Base-by-base conservation (phyloP, 2,888 invertebrate species). In the Oscheius myriophilus region DNA sequence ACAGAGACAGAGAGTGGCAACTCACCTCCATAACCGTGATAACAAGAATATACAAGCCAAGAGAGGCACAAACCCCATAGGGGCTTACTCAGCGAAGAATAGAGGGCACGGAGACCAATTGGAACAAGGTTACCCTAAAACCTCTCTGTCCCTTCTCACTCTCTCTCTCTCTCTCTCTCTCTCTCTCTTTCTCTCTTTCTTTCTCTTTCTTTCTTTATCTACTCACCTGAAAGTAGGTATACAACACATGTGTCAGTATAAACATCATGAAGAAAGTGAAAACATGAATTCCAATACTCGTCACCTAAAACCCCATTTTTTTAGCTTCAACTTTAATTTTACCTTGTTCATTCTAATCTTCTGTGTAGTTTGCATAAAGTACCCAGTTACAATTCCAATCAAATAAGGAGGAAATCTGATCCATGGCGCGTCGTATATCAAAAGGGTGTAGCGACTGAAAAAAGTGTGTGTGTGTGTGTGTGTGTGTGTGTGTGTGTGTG, bases 401-500 rank as follows among this genome's bases (percentile, higher is more conserved):
- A 62, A 21, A 49, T 62, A 62, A 4, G 62, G 62, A 23, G 62
- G 62, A 25, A n/a, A 62, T 14, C 62, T 21, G 12, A 62, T 62
- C 62, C 62, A 62, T 2, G 62, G 62, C 11, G 62, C 62, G n/a
- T 62, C 52, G 21, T 62, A 62, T 3, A 62, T 62, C 16, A 62
- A 26, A 2, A 51, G 12, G 12, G 62, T 62, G 21, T 62, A 62
- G 16, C 39, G 18, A 23, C 62, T 62, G 18, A 18, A 46, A 11
- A 41, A 55, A 55, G 18, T 33, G 14, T 9, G 33, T 26, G 23
- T 16, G 16, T 16, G n/a, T 25, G 4, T 9, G n/a, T 9, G n/a
- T 52, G 23, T 18, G 11, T 16, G n/a, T 14, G 9, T 52, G 9
- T 52, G 9, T 52, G 23, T 43, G 16, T 14, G 12, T 43, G 16